phyloP scores from a whole-genome alignment of 1,140 invertebrate species.

The Halictus rubicundus region DNA sequence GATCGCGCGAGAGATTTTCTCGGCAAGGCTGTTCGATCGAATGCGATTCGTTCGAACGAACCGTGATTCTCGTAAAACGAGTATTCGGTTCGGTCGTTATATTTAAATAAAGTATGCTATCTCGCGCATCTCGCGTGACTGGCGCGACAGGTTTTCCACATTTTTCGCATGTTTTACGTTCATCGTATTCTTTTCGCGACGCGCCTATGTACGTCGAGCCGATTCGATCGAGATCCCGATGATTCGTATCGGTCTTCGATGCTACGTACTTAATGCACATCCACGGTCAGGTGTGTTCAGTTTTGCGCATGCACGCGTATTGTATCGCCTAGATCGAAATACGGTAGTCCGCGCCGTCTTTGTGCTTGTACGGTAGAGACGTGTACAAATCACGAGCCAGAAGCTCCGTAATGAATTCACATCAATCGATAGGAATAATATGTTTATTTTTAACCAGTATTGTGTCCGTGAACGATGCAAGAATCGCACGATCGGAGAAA shows the following conservation, averaged over 20 bases:
- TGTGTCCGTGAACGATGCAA: conserved; percentile 8
- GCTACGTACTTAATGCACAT: neutral
- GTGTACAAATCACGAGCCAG: conserved; percentile 5
- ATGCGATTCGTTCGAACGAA: neutral
- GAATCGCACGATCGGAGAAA: neutral
- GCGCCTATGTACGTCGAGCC: too few relatives aligned
- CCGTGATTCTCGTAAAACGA: conserved; percentile 9
- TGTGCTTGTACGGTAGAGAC: neutral
- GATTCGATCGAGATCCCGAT: neutral
- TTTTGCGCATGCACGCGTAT: neutral
- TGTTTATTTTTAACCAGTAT: neutral
- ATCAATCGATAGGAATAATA: neutral
- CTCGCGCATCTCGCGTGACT: too few relatives aligned
- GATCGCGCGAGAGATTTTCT: neutral
- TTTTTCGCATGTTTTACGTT: neutral
- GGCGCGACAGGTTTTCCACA: too few relatives aligned
- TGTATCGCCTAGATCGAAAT: neutral
- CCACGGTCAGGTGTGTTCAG: neutral
- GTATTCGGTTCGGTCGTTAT: neutral
- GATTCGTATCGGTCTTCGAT: neutral
- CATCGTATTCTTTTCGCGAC: neutral
- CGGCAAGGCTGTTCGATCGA: neutral
- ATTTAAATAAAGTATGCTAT: neutral
- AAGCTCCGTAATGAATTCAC: neutral
- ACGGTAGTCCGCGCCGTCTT: neutral